Conservation (phyloP, 2,797 vertebrate species). For the Phoebastria nigripes region DNA sequence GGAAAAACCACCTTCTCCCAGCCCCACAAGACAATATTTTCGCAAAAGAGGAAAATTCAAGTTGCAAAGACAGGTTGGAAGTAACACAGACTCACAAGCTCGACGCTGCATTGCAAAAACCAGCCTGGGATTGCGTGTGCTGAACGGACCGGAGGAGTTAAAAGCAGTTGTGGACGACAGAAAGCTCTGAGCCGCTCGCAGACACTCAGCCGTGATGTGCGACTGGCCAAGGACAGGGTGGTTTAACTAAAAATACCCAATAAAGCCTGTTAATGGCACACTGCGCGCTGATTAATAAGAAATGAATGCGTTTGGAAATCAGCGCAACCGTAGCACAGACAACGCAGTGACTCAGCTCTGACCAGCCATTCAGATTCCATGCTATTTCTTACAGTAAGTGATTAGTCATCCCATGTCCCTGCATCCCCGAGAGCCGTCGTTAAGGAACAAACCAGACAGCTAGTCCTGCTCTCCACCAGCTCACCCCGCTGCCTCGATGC, state of each 20-base stretch:
- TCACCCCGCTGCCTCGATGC: rapidly evolving
- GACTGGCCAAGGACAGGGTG: rapidly evolving
- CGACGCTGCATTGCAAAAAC: neutral
- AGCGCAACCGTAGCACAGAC: neutral
- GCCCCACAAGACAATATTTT: neutral
- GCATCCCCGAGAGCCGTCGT: rapidly evolving
- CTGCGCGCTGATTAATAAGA: neutral
- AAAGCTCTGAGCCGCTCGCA: neutral
- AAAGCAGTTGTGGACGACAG: neutral
- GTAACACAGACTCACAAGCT: neutral
- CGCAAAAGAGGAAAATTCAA: neutral
- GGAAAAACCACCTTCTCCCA: neutral
- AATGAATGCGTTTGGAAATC: neutral
- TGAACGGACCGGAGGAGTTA: rapidly evolving
- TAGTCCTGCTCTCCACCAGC: neutral
- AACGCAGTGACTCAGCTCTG: neutral
- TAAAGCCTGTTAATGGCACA: neutral
- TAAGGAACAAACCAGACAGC: too few species aligned
- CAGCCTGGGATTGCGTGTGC: neutral
- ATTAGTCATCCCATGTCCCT: neutral
- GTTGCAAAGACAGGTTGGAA: neutral
- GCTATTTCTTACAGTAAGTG: neutral
- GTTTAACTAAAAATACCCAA: neutral
- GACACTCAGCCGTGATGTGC: neutral
- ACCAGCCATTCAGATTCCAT: rapidly evolving